Evolutionary conservation across 2,888 invertebrate species (phyloP).

Genomic region (Drosophila greeni): DNA sequence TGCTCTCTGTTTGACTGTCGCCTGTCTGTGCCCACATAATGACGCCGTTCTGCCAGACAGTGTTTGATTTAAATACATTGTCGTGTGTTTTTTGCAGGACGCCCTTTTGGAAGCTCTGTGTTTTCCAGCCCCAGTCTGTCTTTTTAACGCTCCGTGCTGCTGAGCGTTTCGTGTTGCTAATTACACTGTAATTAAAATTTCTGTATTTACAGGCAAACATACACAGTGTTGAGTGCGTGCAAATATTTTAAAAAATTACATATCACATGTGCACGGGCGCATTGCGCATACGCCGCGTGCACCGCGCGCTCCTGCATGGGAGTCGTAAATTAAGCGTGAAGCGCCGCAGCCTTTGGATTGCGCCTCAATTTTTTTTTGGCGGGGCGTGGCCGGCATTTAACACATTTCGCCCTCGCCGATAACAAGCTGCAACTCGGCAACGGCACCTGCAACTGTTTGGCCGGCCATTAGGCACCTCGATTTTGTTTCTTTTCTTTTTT

Average conservation of each 20-base stretch:
- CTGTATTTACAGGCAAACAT: conserved; percentile 62
- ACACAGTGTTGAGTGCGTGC: conserved; percentile 56
- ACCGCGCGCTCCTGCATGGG: conserved; percentile 61
- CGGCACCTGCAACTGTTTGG: conserved; percentile 58
- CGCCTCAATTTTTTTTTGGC: conserved; percentile 5
- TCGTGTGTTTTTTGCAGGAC: conserved; percentile 62
- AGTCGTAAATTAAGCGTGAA: conserved; percentile 64
- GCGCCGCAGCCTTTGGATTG: conserved; percentile 14
- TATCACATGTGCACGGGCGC: conserved; percentile 38
- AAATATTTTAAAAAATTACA: conserved; percentile 59
- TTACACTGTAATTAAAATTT: conserved; percentile 75
- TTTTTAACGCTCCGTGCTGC: conserved; percentile 22
- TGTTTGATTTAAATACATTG: conserved; percentile 75
- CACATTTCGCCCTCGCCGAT: conserved; percentile 61
- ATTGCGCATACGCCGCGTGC: conserved; percentile 66
- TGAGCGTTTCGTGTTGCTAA: conserved; percentile 66
- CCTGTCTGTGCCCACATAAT: conserved; percentile 63
- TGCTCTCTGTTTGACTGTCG: conserved; percentile 39
- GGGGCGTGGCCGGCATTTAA: conserved; percentile 67
- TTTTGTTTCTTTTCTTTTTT: conserved; percentile 8
- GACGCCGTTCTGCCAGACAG: conserved; percentile 67
- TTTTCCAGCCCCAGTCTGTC: conserved; percentile 6
- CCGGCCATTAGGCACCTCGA: conserved; percentile 39
- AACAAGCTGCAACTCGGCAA: conserved; percentile 58
- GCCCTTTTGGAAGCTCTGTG: conserved; percentile 1